Conservation (phyloP, 2,888 invertebrate genomes). For the Acrocera orbiculus region DNA sequence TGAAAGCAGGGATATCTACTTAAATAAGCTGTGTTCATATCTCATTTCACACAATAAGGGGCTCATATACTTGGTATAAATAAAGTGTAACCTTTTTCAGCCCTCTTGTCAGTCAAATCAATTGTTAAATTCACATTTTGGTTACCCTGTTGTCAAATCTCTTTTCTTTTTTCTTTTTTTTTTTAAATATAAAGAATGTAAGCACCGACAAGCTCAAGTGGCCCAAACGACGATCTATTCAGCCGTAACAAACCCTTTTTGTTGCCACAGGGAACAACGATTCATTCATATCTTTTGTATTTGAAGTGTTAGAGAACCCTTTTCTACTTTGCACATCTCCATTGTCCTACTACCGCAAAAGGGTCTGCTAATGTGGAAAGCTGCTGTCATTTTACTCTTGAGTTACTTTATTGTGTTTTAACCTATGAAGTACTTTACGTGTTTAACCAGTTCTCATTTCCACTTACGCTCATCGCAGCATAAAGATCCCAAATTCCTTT, state of each 20-base stretch:
- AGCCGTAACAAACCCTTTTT: slow-evolving; percentile 7
- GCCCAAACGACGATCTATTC: slow-evolving; percentile 7
- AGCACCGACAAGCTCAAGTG: slow-evolving; percentile 6
- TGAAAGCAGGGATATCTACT: too few relatives aligned
- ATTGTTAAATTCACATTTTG: slow-evolving; percentile 14
- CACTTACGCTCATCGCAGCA: slow-evolving; percentile 1
- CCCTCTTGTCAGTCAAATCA: slow-evolving; percentile 14
- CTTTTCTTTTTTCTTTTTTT: not conserved
- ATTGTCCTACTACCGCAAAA: slow-evolving; percentile 7
- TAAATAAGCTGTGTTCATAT: too few relatives aligned
- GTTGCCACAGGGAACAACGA: not conserved
- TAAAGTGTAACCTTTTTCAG: slow-evolving; percentile 13
- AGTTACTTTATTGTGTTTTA: slow-evolving; percentile 10
- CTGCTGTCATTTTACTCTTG: slow-evolving; percentile 12
- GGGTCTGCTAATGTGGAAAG: slow-evolving; percentile 11
- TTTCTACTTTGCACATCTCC: slow-evolving; percentile 1
- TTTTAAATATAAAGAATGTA: not conserved
- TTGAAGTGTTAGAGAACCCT: slow-evolving; percentile 9
- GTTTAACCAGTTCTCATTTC: slow-evolving; percentile 11
- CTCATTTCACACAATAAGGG: slow-evolving; percentile 1
- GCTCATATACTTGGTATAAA: slow-evolving; percentile 5
- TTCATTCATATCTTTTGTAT: slow-evolving; percentile 6
- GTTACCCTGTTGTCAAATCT: slow-evolving; percentile 7
- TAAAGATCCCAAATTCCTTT: not conserved
- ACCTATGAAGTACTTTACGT: slow-evolving; percentile 10